phyloP scores from a whole-genome alignment of 2,113 vertebrate species.

The Illadopsis cleaveri region DNA sequence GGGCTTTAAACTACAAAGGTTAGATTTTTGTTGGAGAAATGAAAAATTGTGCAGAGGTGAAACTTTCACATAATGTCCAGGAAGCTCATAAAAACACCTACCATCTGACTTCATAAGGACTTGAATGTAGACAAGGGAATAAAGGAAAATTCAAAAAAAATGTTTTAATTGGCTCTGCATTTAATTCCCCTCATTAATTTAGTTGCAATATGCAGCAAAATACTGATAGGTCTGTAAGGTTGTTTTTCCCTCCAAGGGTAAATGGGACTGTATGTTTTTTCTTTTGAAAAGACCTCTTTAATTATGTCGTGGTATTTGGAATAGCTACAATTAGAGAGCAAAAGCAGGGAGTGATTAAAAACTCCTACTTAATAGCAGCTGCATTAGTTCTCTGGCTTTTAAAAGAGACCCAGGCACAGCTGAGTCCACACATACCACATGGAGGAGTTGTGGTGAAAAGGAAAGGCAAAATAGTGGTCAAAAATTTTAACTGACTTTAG shows the following conservation, averaged over 20 bases:
- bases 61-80: neutral
- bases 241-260: constrained; percentile 42
- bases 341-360: constrained; percentile 70
- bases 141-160: neutral
- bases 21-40: neutral
- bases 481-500: neutral
- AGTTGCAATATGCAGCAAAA: constrained; percentile 3
- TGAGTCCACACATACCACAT: neutral
- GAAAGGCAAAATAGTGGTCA: neutral
- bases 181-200: constrained; percentile 38
- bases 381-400: constrained; percentile 50
- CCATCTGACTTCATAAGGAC: neutral
- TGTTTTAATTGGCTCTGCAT: constrained; percentile 45
- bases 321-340: constrained; percentile 64
- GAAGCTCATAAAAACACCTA: constrained; percentile 39
- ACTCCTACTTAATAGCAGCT: constrained; percentile 64
- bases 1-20: neutral
- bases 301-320: constrained; percentile 58
- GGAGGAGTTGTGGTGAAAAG: neutral
- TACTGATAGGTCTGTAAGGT: constrained; percentile 30
- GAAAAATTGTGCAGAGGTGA: constrained; percentile 12
- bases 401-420: neutral
- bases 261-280: constrained; percentile 34
- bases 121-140: neutral
- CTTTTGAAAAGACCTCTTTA: constrained; percentile 47